phyloP scores from a whole-genome alignment of 2,113 vertebrate genomes.

The Lethenteron reissneri region DNA sequence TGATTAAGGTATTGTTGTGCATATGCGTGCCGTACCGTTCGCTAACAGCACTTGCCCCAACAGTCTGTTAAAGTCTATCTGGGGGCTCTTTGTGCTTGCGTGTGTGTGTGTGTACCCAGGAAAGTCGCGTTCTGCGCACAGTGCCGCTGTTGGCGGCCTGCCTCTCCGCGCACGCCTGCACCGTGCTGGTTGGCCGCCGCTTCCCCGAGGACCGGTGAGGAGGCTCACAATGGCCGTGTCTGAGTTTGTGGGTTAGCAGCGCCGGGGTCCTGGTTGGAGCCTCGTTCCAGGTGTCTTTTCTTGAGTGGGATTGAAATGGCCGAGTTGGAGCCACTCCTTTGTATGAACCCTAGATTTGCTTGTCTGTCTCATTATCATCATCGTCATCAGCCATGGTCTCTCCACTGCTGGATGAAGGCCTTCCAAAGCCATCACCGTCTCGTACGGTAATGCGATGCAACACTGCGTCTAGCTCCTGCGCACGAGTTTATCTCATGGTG shows the following conservation, averaged over 20 bases:
- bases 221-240: not conserved
- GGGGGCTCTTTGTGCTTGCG: not conserved
- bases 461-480: too few relatives aligned
- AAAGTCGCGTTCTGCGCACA: conserved; percentile 62
- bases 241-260: not conserved
- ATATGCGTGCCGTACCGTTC: not conserved
- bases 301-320: too few relatives aligned
- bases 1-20: not conserved
- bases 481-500: too few relatives aligned
- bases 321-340: too few relatives aligned
- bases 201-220: conserved; percentile 71
- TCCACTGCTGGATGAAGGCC: too few relatives aligned
- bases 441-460: too few relatives aligned
- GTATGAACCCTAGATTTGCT: too few relatives aligned
- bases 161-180: conserved; percentile 62
- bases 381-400: too few relatives aligned
- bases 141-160: conserved; percentile 74
- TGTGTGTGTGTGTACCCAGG: conserved; percentile 27
- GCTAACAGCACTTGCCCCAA: not conserved
- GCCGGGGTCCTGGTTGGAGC: too few relatives aligned
- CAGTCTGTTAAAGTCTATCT: not conserved
- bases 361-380: too few relatives aligned
- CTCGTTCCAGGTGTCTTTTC: too few relatives aligned
- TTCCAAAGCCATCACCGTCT: too few relatives aligned
- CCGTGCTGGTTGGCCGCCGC: conserved; percentile 54